Percentiles rank a stretch among this genome's conserved stretches.
phyloP scores from a whole-genome alignment of 2,113 vertebrate species.

The Oenanthe oenanthe region DNA sequence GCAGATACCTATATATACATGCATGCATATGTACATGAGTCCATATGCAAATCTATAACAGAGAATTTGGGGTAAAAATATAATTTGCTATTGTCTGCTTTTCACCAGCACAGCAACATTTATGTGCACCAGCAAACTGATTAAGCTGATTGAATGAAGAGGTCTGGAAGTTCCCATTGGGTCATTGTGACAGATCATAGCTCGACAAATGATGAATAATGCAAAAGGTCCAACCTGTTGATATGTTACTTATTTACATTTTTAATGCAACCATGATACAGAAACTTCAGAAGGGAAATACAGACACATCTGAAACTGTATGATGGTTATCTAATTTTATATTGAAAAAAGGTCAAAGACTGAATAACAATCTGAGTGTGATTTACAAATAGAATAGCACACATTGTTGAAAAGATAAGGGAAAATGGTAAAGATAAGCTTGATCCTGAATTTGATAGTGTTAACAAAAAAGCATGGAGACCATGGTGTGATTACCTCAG shows the following conservation, averaged over 20 bases:
- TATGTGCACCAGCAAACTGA: neutral
- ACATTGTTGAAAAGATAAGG: neutral
- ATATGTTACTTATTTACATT: neutral
- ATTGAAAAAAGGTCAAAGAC: neutral
- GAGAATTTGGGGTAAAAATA: neutral
- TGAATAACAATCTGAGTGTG: neutral
- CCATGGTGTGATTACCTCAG: neutral
- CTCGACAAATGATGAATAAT: neutral
- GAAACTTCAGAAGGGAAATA: neutral
- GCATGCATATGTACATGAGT: accelerated
- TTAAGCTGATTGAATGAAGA: neutral
- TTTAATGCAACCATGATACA: neutral
- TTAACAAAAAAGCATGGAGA: neutral
- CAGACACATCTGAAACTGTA: neutral
- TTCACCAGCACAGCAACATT: neutral
- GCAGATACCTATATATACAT: neutral
- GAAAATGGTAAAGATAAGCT: neutral
- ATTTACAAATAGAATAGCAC: neutral
- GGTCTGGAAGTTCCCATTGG: neutral
- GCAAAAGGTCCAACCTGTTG: neutral
- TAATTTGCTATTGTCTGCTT: neutral
- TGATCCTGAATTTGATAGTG: neutral
- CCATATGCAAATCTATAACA: neutral
- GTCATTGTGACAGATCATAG: neutral
- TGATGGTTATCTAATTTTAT: neutral